Conservation (phyloP, 2,888 invertebrate species). For the Catocala nupta region DNA sequence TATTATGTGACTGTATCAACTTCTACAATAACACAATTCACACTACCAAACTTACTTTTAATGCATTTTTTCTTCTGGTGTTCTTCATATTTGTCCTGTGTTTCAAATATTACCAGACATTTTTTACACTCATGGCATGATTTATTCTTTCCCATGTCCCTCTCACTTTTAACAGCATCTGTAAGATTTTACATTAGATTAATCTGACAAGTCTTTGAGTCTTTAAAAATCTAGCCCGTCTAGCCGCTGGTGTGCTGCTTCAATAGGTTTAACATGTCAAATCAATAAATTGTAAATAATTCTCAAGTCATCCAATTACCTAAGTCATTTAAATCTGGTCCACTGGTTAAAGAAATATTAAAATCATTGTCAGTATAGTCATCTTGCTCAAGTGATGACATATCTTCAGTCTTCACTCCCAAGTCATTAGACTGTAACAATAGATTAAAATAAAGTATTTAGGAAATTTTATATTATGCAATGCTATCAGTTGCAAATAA, state of each 20-base stretch:
- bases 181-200: slow-evolving; percentile 26
- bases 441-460: background rate
- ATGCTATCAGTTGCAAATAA: too few relatives aligned
- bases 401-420: slow-evolving; percentile 68
- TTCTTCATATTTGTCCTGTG: slow-evolving; percentile 54
- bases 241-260: too few relatives aligned
- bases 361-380: slow-evolving; percentile 67
- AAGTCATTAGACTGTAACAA: slow-evolving; percentile 46
- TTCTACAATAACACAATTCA: too few relatives aligned
- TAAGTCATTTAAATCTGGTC: slow-evolving; percentile 55
- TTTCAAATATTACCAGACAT: slow-evolving; percentile 58
- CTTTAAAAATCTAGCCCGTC: too few relatives aligned
- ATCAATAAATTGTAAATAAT: too few relatives aligned
- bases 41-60: slow-evolving; percentile 14
- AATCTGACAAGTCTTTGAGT: too few relatives aligned
- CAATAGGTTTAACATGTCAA: too few relatives aligned
- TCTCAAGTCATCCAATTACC: slow-evolving; percentile 33
- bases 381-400: slow-evolving; percentile 55
- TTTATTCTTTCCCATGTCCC: slow-evolving; percentile 32
- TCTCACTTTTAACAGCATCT: slow-evolving; percentile 64
- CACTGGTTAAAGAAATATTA: slow-evolving; percentile 49
- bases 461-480: background rate
- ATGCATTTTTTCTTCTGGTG: slow-evolving; percentile 49
- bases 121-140: slow-evolving; percentile 57
- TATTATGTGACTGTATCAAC: too few relatives aligned